Base-by-base conservation (phyloP, 37 sponge, comb jelly and placozoan species). In the Halisarca cf. caerulea region DNA sequence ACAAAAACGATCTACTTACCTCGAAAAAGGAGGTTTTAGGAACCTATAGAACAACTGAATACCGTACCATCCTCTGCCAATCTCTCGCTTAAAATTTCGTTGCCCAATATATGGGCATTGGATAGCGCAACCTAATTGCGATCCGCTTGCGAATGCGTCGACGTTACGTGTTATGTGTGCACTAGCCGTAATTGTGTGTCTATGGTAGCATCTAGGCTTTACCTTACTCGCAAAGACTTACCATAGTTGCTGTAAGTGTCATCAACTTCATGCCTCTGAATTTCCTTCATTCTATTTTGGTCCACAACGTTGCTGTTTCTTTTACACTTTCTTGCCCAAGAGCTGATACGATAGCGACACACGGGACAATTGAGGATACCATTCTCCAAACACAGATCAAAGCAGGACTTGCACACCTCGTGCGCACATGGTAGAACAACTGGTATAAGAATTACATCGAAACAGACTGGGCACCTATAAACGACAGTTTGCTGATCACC, bases 281-380 rank as follows among this genome's bases (percentile, higher is more conserved):
- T 77, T 41, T 88, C 80, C 55, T 36, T 47, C 41, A 11, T 77
- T 42, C 89, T 75, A 37, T 0, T 61, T 4, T 58, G 7, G 33
- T 83, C 79, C 20, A 88, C 89, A 28, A 83, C 78, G 43, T 39
- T 40, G 24, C 77, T 37, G 64, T 88, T 73, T 2, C 27, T 55
- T 28, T 54, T 55, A 28, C 42, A 54, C 24, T 61, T 40, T 62
- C 89, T 83, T 0, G 89, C 83, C 89, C 89, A 88, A 5, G 89
- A 88, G 70, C 83, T 82, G 0, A 83, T 57, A 55, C 89, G 33
- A 35, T 78, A 54, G n/a, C 89, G 84, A 78, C 89, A 88, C 0
- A 88, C n/a, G 27, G 89, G 84, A 36, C 89, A 88, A 58, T 37
- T 59, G 36, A 83, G 78, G 70, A 82, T 83, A 34, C 83, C 89